Percentiles rank a stretch among this genome's conserved stretches.
Conservation (phyloP, 2,888 invertebrate species). For the Aspidiotus destructor region DNA sequence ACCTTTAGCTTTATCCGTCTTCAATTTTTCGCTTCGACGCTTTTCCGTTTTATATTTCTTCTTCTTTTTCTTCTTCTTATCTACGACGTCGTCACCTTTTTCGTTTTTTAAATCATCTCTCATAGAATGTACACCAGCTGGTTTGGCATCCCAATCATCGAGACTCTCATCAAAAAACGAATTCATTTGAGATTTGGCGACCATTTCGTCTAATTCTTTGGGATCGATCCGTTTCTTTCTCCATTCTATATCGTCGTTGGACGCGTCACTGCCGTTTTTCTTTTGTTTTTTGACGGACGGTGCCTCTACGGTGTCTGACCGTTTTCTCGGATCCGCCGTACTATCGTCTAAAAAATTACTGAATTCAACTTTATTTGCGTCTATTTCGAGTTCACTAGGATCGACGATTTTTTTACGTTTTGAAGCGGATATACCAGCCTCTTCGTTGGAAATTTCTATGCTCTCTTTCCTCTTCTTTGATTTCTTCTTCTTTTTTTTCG, state of each 20-base stretch:
- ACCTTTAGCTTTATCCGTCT: not conserved
- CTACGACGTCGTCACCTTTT: not conserved
- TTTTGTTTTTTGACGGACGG: not conserved
- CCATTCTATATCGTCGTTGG: not conserved
- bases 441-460: not conserved
- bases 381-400: slow-evolving; percentile 1
- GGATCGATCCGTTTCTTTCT: not conserved
- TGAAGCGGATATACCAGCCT: not conserved
- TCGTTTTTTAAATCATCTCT: slow-evolving; percentile 21
- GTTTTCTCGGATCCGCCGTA: not conserved
- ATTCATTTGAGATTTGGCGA: slow-evolving; percentile 8
- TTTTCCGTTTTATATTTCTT: not conserved
- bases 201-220: slow-evolving; percentile 7
- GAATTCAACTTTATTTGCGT: not conserved
- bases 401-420: not conserved
- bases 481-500: slow-evolving; percentile 16
- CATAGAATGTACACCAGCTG: slow-evolving; percentile 23
- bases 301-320: not conserved
- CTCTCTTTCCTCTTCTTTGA: slow-evolving; percentile 6
- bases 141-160: slow-evolving; percentile 29
- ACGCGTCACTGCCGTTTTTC: not conserved
- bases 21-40: not conserved
- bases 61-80: slow-evolving; percentile 13
- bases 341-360: slow-evolving; percentile 28
- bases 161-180: slow-evolving; percentile 32